A percentile compares a stretch with the other conserved stretches of the same genome.
phyloP scores from a whole-genome alignment of 2,888 invertebrate genomes.

The Autographa gamma region DNA sequence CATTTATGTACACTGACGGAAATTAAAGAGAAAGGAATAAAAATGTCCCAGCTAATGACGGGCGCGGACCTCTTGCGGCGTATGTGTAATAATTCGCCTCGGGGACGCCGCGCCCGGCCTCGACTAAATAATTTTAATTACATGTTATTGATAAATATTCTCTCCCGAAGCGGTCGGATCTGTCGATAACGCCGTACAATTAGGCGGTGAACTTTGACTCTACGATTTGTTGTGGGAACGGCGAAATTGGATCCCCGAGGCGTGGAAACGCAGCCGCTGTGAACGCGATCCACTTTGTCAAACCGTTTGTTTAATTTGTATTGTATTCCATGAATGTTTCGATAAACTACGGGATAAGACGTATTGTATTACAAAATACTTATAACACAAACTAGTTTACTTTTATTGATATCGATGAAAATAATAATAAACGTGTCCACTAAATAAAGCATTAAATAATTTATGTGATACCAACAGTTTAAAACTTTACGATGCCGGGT shows the following conservation, averaged over 20 bases:
- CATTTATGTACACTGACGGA: slow-evolving; percentile 85
- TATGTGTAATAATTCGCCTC: slow-evolving; percentile 87
- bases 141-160: slow-evolving; percentile 88
- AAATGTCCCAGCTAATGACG: slow-evolving; percentile 86
- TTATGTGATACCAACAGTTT: slow-evolving; percentile 61
- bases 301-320: slow-evolving; percentile 34
- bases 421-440: slow-evolving; percentile 61
- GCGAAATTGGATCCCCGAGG: slow-evolving; percentile 77
- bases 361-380: slow-evolving; percentile 48
- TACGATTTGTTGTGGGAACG: slow-evolving; percentile 86
- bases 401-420: slow-evolving; percentile 59
- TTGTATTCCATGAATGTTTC: slow-evolving; percentile 39
- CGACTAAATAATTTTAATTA: slow-evolving; percentile 88
- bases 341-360: slow-evolving; percentile 40
- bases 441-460: slow-evolving; percentile 58
- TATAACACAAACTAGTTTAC: slow-evolving; percentile 39
- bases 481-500: slow-evolving; percentile 58
- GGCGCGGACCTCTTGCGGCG: slow-evolving; percentile 84
- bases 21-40: slow-evolving; percentile 88
- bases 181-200: slow-evolving; percentile 85
- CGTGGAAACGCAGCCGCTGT: slow-evolving; percentile 57
- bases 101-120: slow-evolving; percentile 73
- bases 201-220: slow-evolving; percentile 86
- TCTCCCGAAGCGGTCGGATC: slow-evolving; percentile 82
- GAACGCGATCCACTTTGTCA: slow-evolving; percentile 39